phyloP scores from a whole-genome alignment of 2,888 invertebrate species.

The Proisotoma minuta region DNA sequence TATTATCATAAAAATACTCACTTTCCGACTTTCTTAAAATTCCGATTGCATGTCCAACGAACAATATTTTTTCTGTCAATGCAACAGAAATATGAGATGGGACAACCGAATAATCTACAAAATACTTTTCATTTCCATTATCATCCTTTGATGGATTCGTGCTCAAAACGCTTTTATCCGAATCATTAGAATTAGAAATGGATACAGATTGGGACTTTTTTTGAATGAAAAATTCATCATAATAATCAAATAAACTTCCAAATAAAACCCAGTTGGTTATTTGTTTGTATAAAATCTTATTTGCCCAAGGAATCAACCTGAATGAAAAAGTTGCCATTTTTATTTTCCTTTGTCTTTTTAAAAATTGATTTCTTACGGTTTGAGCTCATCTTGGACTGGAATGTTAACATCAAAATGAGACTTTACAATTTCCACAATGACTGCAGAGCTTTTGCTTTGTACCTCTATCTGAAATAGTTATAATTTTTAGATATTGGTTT shows the following conservation, averaged over 20 bases:
- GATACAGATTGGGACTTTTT: background rate
- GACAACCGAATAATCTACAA: constrained; percentile 38
- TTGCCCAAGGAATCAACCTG: constrained; percentile 41
- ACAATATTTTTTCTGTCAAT: constrained; percentile 41
- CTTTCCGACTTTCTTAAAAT: constrained; percentile 44
- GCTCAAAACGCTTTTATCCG: no score
- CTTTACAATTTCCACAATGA: constrained; percentile 44
- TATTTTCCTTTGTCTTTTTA: background rate
- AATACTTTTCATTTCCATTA: constrained; percentile 23
- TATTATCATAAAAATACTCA: constrained; percentile 25
- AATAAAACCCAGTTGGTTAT: constrained; percentile 45
- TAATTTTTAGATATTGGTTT: no score
- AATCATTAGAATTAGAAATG: background rate
- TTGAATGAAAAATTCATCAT: constrained; percentile 45
- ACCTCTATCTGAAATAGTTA: constrained; percentile 32
- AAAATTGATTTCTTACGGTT: constrained; percentile 20
- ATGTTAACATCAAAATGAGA: constrained; percentile 42
- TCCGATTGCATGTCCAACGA: constrained; percentile 42
- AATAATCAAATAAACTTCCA: constrained; percentile 39
- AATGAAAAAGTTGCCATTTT: background rate
- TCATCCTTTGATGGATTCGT: constrained; percentile 2
- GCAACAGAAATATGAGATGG: constrained; percentile 41
- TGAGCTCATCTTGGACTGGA: constrained; percentile 36
- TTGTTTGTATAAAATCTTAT: constrained; percentile 42
- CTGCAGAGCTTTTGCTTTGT: constrained; percentile 32